These are phyloP conservation scores for Fregata magnificens DNA, from an alignment of 2,113 vertebrate genomes.

Conservation along the genomic window DNA sequence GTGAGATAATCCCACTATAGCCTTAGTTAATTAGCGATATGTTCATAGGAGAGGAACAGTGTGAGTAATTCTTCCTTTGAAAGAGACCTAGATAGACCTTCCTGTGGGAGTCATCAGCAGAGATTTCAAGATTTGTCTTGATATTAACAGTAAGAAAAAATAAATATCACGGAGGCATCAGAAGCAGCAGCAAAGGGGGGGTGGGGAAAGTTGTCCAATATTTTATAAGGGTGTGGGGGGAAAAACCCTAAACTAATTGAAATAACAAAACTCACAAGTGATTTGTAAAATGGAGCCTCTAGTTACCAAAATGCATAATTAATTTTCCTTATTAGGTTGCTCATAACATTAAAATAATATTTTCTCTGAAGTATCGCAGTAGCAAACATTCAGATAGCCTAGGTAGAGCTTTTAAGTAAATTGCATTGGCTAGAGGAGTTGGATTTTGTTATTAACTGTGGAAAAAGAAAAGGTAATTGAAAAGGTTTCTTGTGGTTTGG, in stretches of 20 bases:
- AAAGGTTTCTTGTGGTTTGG: constrained; percentile 74
- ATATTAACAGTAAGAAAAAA: background rate
- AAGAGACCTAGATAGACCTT: constrained; percentile 48
- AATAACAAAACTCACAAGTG: background rate
- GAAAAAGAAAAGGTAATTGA: constrained; percentile 59
- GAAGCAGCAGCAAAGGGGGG: background rate
- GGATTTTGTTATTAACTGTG: constrained; percentile 40
- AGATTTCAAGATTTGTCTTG: background rate
- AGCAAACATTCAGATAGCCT: background rate
- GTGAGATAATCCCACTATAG: background rate
- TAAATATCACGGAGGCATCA: background rate
- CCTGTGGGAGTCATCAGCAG: background rate
- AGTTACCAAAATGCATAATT: constrained; percentile 19
- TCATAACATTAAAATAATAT: constrained; percentile 29
- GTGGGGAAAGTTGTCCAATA: background rate
- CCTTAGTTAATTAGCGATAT: background rate
- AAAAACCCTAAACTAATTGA: background rate
- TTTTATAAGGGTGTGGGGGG: background rate
- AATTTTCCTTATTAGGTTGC: background rate
- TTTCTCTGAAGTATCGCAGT: background rate
- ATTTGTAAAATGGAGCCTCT: constrained; percentile 3
- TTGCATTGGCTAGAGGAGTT: constrained; percentile 5
- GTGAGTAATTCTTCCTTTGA: constrained; percentile 51
- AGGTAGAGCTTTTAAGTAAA: background rate
- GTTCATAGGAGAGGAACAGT: background rate